These are phyloP conservation scores for Haliaeetus leucogaster DNA, from an alignment of 2,113 vertebrate genomes.

Conservation along the genomic window DNA sequence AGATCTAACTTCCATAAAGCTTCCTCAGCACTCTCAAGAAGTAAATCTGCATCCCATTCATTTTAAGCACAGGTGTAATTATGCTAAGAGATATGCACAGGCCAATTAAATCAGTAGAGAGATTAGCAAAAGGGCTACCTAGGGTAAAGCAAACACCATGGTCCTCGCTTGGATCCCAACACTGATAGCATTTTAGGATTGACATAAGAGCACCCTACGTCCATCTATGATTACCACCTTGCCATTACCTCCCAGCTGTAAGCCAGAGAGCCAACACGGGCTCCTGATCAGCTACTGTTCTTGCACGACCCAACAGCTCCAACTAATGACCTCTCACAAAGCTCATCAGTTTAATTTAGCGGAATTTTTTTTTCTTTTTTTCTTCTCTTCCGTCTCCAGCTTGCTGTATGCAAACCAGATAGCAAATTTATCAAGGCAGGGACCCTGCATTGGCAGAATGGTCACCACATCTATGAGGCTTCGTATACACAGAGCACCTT, in stretches of 20 bases:
- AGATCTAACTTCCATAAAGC: background rate
- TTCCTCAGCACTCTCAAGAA: background rate
- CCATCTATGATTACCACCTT: too few relatives aligned
- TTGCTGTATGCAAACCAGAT: background rate
- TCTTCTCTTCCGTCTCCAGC: background rate
- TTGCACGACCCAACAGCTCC: background rate
- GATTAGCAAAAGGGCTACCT: background rate
- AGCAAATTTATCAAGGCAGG: background rate
- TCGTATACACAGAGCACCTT: background rate
- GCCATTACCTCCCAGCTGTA: background rate
- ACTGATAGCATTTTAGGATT: background rate
- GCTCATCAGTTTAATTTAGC: background rate
- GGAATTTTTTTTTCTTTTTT: background rate
- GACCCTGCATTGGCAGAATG: fast-evolving
- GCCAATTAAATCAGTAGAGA: background rate
- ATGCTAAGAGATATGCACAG: background rate
- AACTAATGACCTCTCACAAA: background rate
- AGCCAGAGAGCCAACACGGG: background rate
- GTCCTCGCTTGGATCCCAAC: background rate
- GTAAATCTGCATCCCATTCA: background rate
- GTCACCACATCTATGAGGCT: fast-evolving
- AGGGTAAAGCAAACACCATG: background rate
- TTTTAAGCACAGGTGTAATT: background rate
- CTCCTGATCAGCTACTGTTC: background rate
- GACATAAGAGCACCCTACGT: background rate